phyloP scores from a whole-genome alignment of 2,113 vertebrate species.

The Arenaria interpres region DNA sequence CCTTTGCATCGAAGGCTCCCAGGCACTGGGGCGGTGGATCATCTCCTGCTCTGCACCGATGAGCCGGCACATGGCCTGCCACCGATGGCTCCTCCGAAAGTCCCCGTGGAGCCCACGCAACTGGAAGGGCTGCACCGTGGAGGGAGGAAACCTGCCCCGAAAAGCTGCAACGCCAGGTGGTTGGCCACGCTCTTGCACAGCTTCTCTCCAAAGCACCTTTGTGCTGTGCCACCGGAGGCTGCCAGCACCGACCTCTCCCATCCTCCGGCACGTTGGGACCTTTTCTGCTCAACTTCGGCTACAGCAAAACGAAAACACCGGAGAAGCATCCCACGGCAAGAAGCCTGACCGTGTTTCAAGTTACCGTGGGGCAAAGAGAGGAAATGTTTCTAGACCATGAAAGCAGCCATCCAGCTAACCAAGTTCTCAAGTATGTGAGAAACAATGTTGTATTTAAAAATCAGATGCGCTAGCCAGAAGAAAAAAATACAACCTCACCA shows the following conservation, averaged over 20 bases:
- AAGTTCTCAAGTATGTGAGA: constrained; percentile 70
- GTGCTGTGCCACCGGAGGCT: background rate
- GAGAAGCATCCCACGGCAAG: background rate
- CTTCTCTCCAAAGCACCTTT: background rate
- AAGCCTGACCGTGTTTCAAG: background rate
- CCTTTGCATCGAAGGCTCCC: background rate
- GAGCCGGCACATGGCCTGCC: background rate
- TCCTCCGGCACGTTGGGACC: fast-evolving
- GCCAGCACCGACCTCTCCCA: background rate
- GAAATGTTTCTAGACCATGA: constrained; percentile 20
- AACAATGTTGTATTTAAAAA: constrained; percentile 76
- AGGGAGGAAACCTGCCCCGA: background rate
- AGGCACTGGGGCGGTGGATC: background rate
- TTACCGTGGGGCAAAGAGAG: background rate
- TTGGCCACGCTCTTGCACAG: background rate
- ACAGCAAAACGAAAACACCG: background rate
- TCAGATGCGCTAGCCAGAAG: constrained; percentile 65
- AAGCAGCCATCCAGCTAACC: background rate
- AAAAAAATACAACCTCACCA: constrained; percentile 68
- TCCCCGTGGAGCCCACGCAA: fast-evolving
- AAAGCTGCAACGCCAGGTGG: fast-evolving
- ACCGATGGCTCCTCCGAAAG: background rate
- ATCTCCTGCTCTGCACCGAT: background rate
- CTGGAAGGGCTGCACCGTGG: fast-evolving
- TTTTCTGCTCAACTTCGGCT: background rate